Evolutionary conservation across 2,797 vertebrate genomes (phyloP).

Genomic region (Channallabes apus): DNA sequence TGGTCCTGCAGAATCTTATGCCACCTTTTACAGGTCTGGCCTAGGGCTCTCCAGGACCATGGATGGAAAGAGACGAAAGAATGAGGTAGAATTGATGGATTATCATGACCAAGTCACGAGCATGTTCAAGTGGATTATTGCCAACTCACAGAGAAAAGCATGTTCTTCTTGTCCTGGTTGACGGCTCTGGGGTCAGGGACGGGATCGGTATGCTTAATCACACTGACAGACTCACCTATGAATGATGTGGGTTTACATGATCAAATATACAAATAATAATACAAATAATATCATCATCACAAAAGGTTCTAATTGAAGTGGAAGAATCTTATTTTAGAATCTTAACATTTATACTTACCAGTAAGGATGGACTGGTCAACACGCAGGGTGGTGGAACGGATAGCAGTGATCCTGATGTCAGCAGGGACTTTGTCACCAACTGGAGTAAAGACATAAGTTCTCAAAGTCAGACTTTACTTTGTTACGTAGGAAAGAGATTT

Average conservation of each 20-base stretch:
- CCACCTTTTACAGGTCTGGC: not conserved
- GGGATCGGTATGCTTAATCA: conserved; percentile 92
- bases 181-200: conserved; percentile 90
- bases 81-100: not conserved
- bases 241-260: conserved; percentile 39
- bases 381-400: conserved; percentile 82
- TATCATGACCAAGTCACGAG: not conserved
- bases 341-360: conserved; percentile 70
- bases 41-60: not conserved
- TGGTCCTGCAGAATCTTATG: not conserved
- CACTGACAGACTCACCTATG: conserved; percentile 92
- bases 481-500: not conserved
- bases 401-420: conserved; percentile 79
- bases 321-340: not conserved
- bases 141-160: conserved; percentile 91
- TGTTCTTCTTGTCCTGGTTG: conserved; percentile 99
- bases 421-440: conserved; percentile 84
- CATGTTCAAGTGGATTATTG: not conserved
- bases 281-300: not conserved
- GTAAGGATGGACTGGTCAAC: conserved; percentile 85
- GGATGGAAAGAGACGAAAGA: not conserved
- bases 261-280: not conserved
- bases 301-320: not conserved
- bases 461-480: not conserved
- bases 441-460: conserved; percentile 51